A percentile compares a stretch with the other conserved stretches of the same genome.
Conservation (phyloP, 2,797 vertebrate species). For the Leptoclinus maculatus region DNA sequence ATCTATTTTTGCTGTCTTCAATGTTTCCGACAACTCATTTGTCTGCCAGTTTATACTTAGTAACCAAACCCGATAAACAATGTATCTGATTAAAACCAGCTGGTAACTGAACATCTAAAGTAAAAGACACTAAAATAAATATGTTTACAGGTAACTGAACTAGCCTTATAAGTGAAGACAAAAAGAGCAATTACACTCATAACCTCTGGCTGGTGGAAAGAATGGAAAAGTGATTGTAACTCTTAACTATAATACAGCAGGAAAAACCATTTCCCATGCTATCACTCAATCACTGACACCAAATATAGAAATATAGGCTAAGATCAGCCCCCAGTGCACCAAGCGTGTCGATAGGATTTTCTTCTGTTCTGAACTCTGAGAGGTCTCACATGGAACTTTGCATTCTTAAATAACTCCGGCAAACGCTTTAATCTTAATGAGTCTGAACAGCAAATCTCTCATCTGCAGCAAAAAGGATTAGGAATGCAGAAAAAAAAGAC, state of each 20-base stretch:
- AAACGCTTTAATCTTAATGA: conserved; percentile 90
- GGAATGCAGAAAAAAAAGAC: conserved; percentile 82
- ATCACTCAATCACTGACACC: conserved; percentile 83
- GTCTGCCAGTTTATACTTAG: conserved; percentile 33
- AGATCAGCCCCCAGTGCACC: conserved; percentile 81
- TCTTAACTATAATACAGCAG: conserved; percentile 54
- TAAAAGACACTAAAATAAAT: background rate
- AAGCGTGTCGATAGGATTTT: conserved; percentile 83
- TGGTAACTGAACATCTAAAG: conserved; percentile 8
- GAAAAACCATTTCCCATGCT: conserved; percentile 73
- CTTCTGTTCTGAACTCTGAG: conserved; percentile 82
- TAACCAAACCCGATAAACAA: conserved; percentile 40
- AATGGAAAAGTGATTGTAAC: conserved; percentile 60
- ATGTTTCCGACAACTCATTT: conserved; percentile 27
- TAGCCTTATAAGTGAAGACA: conserved; percentile 34
- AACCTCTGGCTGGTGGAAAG: conserved; percentile 38
- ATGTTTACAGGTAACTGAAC: conserved; percentile 25
- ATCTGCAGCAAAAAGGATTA: conserved; percentile 89
- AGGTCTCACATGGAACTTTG: conserved; percentile 85
- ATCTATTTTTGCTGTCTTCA: background rate
- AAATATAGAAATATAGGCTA: conserved; percentile 82
- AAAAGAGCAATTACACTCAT: conserved; percentile 30
- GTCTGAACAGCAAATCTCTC: conserved; percentile 89
- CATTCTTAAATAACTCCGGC: conserved; percentile 88
- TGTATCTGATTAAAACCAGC: conserved; percentile 47